Percentiles rank a stretch among this genome's conserved stretches.
These are phyloP conservation scores for Ataeniobius toweri DNA, from an alignment of 2,797 vertebrate species.

Conservation along the genomic window DNA sequence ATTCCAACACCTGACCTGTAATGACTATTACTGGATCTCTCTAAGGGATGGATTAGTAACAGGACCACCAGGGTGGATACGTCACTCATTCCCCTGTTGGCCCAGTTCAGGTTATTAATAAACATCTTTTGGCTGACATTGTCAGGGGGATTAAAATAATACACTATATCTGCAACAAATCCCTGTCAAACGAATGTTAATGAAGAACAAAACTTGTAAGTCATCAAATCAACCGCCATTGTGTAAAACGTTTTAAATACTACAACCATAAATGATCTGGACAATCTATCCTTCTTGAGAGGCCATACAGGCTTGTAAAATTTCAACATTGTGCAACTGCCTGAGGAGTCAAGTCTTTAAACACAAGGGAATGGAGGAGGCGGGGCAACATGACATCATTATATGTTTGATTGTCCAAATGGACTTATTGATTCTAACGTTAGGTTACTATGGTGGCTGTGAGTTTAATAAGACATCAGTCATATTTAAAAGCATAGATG, in stretches of 20 bases:
- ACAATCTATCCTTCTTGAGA: neutral
- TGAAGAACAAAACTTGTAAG: neutral
- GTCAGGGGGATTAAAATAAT: slow-evolving; percentile 71
- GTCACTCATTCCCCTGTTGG: slow-evolving; percentile 58
- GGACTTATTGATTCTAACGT: neutral
- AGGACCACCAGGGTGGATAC: slow-evolving; percentile 46
- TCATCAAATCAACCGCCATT: neutral
- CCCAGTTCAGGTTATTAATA: slow-evolving; percentile 77
- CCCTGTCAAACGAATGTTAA: neutral
- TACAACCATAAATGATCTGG: neutral
- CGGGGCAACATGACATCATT: no score
- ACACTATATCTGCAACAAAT: slow-evolving; percentile 32
- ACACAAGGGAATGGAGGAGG: neutral
- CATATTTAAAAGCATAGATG: neutral
- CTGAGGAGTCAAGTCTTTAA: neutral
- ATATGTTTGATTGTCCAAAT: no score
- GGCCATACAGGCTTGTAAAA: neutral
- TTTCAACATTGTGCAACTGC: neutral
- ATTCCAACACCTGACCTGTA: slow-evolving; percentile 66
- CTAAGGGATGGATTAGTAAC: slow-evolving; percentile 43
- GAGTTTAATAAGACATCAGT: neutral
- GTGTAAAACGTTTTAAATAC: neutral
- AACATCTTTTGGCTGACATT: slow-evolving; percentile 81
- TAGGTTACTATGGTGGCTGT: neutral
- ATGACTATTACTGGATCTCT: slow-evolving; percentile 64